Evolutionary conservation across 2,888 invertebrate genomes (phyloP), one percentile per base, ranked within the genome.

Genomic region (Hipparchia sbordonii): DNA sequence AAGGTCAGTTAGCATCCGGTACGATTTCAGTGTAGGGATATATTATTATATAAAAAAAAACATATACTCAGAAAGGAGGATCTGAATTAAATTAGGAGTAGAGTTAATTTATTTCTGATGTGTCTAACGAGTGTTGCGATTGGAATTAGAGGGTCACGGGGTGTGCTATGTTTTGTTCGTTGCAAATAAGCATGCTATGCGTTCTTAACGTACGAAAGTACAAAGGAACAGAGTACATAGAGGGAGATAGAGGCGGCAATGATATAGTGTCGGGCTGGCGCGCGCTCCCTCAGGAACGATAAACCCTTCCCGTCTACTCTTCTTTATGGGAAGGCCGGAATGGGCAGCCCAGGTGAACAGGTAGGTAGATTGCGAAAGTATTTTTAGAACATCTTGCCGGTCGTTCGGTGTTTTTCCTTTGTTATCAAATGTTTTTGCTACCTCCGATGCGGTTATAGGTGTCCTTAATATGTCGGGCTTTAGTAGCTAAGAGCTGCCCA

Each of bases 291-390:
- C 82, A 89, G 93, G 93, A 85, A 87, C 93, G 91, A 93, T 93
- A 93, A 93, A 93, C 92, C 93, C 93, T 91, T 90, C 92, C 92
- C 90, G 89, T 88, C 89, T 90, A 89, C 92, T 92, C 92, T 93
- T 92, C 93, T 93, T 93, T 93, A 93, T 93, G 92, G 91, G 89
- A 86, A 92, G 92, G 90, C 88, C 90, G 90, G 90, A 91, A 91
- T 89, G 90, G 91, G 89, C 90, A 88, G 89, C 89, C 89, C 92
- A 92, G 91, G 91, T 92, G 91, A 91, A 87, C 91, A 91, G 91
- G 92, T 91, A 91, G 88, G 88, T 89, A 92, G 91, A 92, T 92
- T 92, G 91, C 87, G 86, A 91, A 90, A 89, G 91, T 93, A 93
- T 93, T 93, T 92, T 93, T 90, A 90, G 90, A 92, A 87, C 92